A percentile compares a stretch with the other conserved stretches of the same genome.
Conservation (phyloP, 2,113 vertebrate species). For the Symphodus melops region DNA sequence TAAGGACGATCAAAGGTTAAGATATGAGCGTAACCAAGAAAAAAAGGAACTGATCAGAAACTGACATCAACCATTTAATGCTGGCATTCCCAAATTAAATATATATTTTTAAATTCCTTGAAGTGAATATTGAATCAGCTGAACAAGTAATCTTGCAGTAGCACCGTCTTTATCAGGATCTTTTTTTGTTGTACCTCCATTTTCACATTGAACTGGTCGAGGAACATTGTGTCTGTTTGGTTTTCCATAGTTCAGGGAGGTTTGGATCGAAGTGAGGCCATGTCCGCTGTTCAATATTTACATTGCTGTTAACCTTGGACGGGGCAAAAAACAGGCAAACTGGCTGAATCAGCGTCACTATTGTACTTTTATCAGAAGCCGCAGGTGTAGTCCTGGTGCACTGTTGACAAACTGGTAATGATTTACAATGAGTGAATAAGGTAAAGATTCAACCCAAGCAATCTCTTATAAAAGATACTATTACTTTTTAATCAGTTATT, state of each 20-base stretch:
- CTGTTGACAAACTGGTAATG: not conserved
- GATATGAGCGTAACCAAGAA: no score
- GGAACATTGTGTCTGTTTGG: not conserved
- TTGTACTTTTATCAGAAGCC: not conserved
- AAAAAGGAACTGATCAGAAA: no score
- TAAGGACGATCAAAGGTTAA: no score
- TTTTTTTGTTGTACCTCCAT: not conserved
- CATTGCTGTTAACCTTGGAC: constrained; percentile 27
- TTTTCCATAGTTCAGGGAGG: constrained; percentile 13
- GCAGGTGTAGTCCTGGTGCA: not conserved
- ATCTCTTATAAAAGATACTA: no score
- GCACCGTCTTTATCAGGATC: not conserved
- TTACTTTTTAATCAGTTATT: no score
- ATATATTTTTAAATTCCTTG: no score
- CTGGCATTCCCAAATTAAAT: no score
- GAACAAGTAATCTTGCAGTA: no score
- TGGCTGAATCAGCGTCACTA: not conserved
- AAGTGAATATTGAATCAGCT: no score
- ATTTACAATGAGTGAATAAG: not conserved
- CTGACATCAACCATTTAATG: no score
- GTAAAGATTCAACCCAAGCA: no score
- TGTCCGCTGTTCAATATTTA: constrained; percentile 39
- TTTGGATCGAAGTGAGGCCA: constrained; percentile 31
- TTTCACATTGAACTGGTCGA: not conserved
- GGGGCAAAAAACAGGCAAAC: not conserved